These are phyloP conservation scores for Echinops telfairi DNA, from an alignment of 2,113 vertebrate species.

Conservation along the genomic window DNA sequence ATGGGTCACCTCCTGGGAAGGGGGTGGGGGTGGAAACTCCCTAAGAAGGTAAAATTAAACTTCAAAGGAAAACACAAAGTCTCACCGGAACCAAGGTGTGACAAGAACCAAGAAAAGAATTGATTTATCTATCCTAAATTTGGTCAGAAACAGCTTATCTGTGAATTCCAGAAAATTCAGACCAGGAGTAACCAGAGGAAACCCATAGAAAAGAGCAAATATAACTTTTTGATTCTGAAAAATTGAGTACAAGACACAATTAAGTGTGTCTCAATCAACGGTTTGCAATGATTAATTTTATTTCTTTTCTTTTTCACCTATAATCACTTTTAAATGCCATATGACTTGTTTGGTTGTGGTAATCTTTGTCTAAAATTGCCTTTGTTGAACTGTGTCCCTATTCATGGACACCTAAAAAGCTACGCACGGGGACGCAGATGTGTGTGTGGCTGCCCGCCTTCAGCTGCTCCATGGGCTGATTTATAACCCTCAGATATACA, in stretches of 20 bases:
- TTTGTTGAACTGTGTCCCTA: conserved; percentile 83
- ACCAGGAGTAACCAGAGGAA: neutral
- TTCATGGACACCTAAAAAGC: conserved; percentile 54
- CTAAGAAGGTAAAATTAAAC: conserved; percentile 50
- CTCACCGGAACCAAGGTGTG: conserved; percentile 32
- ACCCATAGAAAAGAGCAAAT: conserved; percentile 5
- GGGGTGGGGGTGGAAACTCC: neutral
- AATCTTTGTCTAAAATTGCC: conserved; percentile 78
- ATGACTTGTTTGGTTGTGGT: conserved; percentile 72
- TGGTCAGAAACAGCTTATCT: conserved; percentile 22
- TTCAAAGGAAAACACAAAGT: conserved; percentile 56
- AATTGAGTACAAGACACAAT: neutral
- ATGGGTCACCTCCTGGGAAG: neutral
- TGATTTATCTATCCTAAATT: conserved; percentile 56
- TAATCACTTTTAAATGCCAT: conserved; percentile 67
- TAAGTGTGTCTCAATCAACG: conserved; percentile 64
- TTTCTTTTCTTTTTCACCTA: conserved; percentile 52
- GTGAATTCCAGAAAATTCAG: conserved; percentile 44
- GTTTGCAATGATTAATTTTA: conserved; percentile 69
- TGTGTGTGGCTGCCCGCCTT: neutral
- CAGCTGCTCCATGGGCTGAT: neutral
- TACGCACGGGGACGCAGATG: too few species aligned
- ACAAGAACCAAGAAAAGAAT: conserved; percentile 50
- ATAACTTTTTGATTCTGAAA: neutral
- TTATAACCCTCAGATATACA: conserved; percentile 76